These are phyloP conservation scores for Aricia artaxerxes DNA, from an alignment of 2,888 invertebrate genomes.

Conservation along the genomic window DNA sequence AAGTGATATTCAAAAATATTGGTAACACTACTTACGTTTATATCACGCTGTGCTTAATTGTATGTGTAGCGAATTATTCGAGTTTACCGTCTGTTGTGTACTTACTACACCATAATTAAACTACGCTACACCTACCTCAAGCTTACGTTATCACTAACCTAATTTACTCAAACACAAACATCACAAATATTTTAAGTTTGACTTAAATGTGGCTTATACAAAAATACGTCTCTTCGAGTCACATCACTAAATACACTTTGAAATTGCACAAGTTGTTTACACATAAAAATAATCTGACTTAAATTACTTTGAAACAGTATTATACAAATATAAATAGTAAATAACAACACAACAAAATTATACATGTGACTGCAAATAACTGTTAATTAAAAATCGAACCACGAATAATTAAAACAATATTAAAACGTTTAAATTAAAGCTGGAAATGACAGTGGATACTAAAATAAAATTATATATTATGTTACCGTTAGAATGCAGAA, in stretches of 20 bases:
- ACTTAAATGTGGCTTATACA: slow-evolving; percentile 30
- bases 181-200: slow-evolving; percentile 31
- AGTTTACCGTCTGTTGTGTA: neutral
- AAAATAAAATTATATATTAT: neutral
- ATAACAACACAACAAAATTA: slow-evolving; percentile 1
- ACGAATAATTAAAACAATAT: neutral
- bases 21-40: slow-evolving; percentile 25
- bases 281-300: neutral
- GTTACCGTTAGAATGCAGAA: no score
- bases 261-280: slow-evolving; percentile 23
- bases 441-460: neutral
- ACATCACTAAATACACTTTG: slow-evolving; percentile 18
- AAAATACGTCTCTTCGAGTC: slow-evolving; percentile 30
- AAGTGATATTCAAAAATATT: slow-evolving; percentile 22
- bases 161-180: slow-evolving; percentile 27
- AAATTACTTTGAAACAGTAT: slow-evolving; percentile 7
- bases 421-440: neutral
- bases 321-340: neutral
- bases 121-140: slow-evolving; percentile 11
- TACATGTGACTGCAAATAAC: slow-evolving; percentile 3
- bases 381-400: slow-evolving; percentile 3
- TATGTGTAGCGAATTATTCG: slow-evolving; percentile 21
- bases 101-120: slow-evolving; percentile 6
- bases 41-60: slow-evolving; percentile 33
- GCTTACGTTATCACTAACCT: slow-evolving; percentile 31